A percentile compares a stretch with the other conserved stretches of the same genome.
Evolutionary conservation across 2,797 vertebrate species (phyloP).

Genomic region (Clamator glandarius): DNA sequence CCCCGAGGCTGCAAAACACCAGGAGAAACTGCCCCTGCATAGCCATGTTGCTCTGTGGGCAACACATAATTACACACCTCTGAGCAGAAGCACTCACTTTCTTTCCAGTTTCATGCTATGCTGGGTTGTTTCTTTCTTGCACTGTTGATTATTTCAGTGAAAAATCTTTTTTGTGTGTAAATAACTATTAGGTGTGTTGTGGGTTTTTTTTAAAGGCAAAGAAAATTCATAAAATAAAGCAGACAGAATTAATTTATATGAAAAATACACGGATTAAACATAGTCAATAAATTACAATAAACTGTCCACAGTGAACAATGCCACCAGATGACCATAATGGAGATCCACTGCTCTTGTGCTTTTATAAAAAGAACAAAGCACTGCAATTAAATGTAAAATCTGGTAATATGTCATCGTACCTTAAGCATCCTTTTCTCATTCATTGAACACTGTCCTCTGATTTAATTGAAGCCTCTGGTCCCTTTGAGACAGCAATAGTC

Average conservation of each 20-base stretch:
- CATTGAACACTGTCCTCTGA: slow-evolving; percentile 49
- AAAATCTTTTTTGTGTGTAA: slow-evolving; percentile 42
- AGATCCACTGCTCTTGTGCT: slow-evolving; percentile 63
- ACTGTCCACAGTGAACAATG: slow-evolving; percentile 58
- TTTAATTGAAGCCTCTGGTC: slow-evolving; percentile 66
- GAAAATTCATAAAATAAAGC: slow-evolving; percentile 51
- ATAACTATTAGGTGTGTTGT: slow-evolving; percentile 27
- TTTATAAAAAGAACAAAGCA: slow-evolving; percentile 74
- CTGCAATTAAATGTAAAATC: slow-evolving; percentile 73
- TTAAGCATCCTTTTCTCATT: slow-evolving; percentile 67
- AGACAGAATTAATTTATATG: slow-evolving; percentile 59
- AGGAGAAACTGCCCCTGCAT: accelerated
- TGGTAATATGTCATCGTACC: slow-evolving; percentile 67
- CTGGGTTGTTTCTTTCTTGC: neutral
- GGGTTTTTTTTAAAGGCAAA: neutral
- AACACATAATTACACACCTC: neutral
- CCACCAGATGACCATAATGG: slow-evolving; percentile 64
- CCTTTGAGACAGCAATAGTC: slow-evolving; percentile 66
- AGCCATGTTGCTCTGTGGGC: neutral
- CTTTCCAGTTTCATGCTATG: neutral
- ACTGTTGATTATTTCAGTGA: neutral
- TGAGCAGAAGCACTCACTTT: neutral
- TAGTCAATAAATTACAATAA: slow-evolving; percentile 50
- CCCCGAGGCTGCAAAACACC: accelerated
- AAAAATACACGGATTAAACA: slow-evolving; percentile 57